These are phyloP conservation scores for Epinotia ramella DNA, from an alignment of 2,888 invertebrate species.

Conservation along the genomic window DNA sequence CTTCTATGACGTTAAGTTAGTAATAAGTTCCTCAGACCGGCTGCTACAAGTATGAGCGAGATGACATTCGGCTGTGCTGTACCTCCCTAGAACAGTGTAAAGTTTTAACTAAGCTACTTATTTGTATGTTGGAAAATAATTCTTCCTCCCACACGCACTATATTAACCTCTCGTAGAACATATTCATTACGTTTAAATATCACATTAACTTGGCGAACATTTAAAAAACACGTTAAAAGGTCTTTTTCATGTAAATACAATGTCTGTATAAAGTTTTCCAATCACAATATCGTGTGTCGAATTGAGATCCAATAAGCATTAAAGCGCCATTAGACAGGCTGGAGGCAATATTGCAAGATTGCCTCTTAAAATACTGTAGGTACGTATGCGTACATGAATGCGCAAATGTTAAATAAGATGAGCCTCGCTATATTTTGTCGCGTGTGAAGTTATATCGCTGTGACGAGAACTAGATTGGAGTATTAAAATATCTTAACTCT, in stretches of 20 bases:
- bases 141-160: neutral
- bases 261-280: constrained; percentile 30
- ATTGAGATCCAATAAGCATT: constrained; percentile 53
- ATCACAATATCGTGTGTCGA: constrained; percentile 38
- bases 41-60: neutral
- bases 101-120: neutral
- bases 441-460: neutral
- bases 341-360: constrained; percentile 39
- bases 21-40: too few species aligned
- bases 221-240: constrained; percentile 6
- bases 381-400: constrained; percentile 15
- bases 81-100: neutral
- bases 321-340: constrained; percentile 46
- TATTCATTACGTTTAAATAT: neutral
- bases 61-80: neutral
- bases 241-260: constrained; percentile 27
- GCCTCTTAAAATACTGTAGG: constrained; percentile 29
- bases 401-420: constrained; percentile 24
- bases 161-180: neutral
- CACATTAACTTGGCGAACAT: constrained; percentile 7
- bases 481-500: neutral
- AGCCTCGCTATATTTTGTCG: neutral
- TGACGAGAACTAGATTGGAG: neutral
- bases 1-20: too few species aligned
- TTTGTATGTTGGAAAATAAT: neutral